These are phyloP conservation scores for Eulemur rubriventer DNA, from an alignment of 2,797 vertebrate species.

Conservation along the genomic window DNA sequence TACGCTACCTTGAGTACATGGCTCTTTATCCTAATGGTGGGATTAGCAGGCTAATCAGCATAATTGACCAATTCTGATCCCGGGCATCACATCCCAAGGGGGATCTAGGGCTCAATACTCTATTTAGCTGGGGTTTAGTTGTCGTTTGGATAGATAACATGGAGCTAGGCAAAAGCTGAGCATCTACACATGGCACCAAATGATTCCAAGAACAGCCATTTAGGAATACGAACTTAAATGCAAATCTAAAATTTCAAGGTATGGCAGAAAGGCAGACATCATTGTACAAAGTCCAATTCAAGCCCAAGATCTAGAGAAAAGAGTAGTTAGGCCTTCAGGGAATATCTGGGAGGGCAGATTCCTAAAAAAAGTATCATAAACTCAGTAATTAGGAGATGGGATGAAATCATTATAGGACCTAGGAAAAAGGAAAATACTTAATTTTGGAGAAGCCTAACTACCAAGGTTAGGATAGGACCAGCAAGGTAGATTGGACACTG, in stretches of 20 bases:
- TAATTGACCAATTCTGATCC: constrained; percentile 47
- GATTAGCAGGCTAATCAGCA: constrained; percentile 53
- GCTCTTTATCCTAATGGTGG: constrained; percentile 14
- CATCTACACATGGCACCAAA: neutral
- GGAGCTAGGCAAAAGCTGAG: neutral
- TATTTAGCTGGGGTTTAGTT: constrained; percentile 14
- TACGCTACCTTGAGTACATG: neutral
- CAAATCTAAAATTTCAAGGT: neutral
- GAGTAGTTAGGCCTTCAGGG: neutral
- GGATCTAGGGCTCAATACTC: neutral
- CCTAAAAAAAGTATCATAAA: neutral
- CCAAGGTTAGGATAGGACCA: neutral
- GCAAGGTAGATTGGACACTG: neutral
- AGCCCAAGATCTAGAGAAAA: neutral
- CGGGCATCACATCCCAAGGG: neutral
- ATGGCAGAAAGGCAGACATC: neutral
- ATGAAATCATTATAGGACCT: neutral
- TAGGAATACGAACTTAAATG: neutral
- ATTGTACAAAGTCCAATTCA: neutral
- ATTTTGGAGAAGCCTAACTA: neutral
- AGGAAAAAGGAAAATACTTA: neutral
- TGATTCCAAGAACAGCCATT: neutral
- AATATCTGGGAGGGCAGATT: neutral
- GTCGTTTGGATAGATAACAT: neutral
- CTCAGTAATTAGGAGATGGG: neutral